Conservation (phyloP, 1,140 invertebrate genomes). For the Dendroctonus valens region DNA sequence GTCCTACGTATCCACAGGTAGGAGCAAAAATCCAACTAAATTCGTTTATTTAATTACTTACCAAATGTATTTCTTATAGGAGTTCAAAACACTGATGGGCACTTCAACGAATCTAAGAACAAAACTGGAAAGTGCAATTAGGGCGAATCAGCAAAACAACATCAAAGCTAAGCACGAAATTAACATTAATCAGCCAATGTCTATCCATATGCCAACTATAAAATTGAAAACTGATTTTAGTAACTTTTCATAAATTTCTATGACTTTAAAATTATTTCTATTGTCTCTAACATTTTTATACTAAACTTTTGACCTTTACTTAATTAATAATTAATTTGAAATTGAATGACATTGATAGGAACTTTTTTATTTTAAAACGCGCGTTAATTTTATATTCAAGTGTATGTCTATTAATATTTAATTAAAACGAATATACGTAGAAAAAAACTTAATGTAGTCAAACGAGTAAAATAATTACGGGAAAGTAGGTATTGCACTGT, state of each 20-base stretch:
- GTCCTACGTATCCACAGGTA: conserved; percentile 86
- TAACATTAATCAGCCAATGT: conserved; percentile 51
- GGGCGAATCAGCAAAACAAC: conserved; percentile 65
- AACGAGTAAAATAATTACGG: too few species aligned
- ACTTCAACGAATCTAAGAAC: conserved; percentile 74
- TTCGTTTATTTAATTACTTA: not conserved
- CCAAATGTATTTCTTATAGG: conserved; percentile 54
- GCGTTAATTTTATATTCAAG: too few species aligned
- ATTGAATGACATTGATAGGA: too few species aligned
- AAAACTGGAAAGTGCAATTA: conserved; percentile 83
- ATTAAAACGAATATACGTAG: too few species aligned
- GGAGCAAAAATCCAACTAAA: not conserved
- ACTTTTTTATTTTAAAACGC: too few species aligned
- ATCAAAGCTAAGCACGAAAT: conserved; percentile 49
- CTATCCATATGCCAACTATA: conserved; percentile 75
- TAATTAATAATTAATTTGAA: too few species aligned
- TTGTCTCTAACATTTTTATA: too few species aligned
- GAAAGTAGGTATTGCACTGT: too few species aligned
- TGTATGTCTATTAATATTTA: too few species aligned
- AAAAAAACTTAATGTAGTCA: too few species aligned
- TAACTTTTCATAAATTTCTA: conserved; percentile 69
- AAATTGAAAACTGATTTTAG: conserved; percentile 96
- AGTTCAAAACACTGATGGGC: conserved; percentile 88
- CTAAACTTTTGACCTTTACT: not conserved
- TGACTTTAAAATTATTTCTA: too few species aligned